Conservation (phyloP, 2,797 vertebrate species). For the Sebastes glaucus region DNA sequence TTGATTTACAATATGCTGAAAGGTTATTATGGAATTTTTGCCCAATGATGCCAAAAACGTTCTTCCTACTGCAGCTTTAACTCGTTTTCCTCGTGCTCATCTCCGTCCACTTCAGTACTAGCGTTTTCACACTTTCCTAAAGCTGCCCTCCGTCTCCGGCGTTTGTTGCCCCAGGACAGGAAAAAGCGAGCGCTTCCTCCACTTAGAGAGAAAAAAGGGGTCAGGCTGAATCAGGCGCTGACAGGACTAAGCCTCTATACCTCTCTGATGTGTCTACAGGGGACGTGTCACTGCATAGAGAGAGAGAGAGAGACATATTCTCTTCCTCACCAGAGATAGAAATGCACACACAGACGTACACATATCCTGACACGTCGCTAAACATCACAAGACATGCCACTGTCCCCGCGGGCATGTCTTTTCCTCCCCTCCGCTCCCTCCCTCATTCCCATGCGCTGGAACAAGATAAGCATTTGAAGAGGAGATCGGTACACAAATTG, state of each 20-base stretch:
- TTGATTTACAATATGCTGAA: too few relatives aligned
- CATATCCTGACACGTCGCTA: constrained; percentile 57
- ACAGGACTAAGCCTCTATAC: constrained; percentile 78
- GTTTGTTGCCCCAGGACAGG: constrained; percentile 78
- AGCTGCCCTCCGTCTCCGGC: constrained; percentile 21
- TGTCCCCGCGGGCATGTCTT: constrained; percentile 65
- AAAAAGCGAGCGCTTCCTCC: constrained; percentile 82
- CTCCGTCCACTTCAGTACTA: constrained; percentile 16
- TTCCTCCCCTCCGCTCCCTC: constrained; percentile 39
- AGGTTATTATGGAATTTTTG: too few relatives aligned
- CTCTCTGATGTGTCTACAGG: constrained; percentile 80
- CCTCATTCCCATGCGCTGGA: constrained; percentile 40
- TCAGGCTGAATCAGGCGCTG: constrained; percentile 84
- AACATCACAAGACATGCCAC: constrained; percentile 71
- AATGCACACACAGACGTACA: constrained; percentile 5
- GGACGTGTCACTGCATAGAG: constrained; percentile 59
- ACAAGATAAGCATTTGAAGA: constrained; percentile 61
- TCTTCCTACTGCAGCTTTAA: neutral
- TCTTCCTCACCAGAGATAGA: neutral
- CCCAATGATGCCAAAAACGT: too few relatives aligned
- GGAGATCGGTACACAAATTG: constrained; percentile 54
- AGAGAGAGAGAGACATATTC: neutral
- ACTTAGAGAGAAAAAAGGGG: constrained; percentile 72
- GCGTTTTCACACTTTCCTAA: constrained; percentile 57
- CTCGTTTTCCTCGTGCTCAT: neutral